phyloP scores from a whole-genome alignment of 2,888 invertebrate genomes.

The Endotricha flammealis region DNA sequence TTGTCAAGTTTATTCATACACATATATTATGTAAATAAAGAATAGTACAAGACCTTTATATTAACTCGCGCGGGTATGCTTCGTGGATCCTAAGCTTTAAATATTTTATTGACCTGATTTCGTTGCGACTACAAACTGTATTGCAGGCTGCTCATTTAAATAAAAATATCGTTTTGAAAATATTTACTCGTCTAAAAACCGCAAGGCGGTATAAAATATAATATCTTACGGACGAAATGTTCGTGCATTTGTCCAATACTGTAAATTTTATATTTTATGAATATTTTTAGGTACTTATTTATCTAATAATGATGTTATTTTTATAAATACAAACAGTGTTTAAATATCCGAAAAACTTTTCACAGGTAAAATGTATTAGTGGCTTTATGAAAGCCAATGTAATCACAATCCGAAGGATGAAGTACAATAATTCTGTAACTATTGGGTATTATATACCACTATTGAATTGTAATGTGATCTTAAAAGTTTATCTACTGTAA shows the following conservation, averaged over 20 bases:
- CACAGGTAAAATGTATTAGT: neutral
- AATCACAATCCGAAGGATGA: too few species aligned
- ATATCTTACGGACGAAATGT: neutral
- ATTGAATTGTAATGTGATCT: constrained; percentile 4
- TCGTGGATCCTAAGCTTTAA: too few species aligned
- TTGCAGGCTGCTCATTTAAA: constrained; percentile 3
- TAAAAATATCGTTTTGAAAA: constrained; percentile 1
- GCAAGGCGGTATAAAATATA: constrained; percentile 6
- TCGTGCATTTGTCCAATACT: constrained; percentile 12
- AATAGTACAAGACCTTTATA: too few species aligned
- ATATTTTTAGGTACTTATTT: constrained; percentile 8
- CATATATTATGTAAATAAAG: too few species aligned
- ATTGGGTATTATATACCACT: neutral
- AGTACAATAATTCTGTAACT: neutral
- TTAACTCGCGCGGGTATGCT: too few species aligned
- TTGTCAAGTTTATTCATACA: too few species aligned
- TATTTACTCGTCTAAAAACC: constrained; percentile 5
- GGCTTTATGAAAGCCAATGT: neutral
- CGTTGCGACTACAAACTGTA: neutral
- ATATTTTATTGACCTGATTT: neutral
- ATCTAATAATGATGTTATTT: constrained; percentile 3
- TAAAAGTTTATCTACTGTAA: constrained; percentile 21
- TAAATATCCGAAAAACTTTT: too few species aligned
- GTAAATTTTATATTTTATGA: constrained; percentile 15
- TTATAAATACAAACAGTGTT: neutral